Evolutionary conservation across 1,140 invertebrate genomes (phyloP).

Genomic region (Drosophila quadrilineata): DNA sequence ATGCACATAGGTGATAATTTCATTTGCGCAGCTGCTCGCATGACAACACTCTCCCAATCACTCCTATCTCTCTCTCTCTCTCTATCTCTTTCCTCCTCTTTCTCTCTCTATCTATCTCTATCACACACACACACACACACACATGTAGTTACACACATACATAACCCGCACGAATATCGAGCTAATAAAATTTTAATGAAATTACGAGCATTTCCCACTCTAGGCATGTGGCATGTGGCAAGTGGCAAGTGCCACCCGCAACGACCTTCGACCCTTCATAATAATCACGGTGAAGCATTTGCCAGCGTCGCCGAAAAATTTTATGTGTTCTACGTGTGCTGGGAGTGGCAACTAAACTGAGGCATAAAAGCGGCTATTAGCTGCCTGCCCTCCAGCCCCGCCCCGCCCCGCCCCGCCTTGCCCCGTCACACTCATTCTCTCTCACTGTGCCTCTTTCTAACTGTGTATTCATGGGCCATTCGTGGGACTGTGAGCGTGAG

Average conservation of each 20-base stretch:
- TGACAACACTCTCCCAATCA: conserved; percentile 46
- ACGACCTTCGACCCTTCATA: conserved; percentile 59
- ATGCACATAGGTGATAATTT: conserved; percentile 75
- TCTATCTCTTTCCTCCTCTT: neutral
- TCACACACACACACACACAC: conserved; percentile 1
- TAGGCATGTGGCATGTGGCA: conserved; percentile 13
- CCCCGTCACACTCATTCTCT: conserved; percentile 9
- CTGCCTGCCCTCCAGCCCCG: conserved; percentile 17
- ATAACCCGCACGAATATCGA: conserved; percentile 49
- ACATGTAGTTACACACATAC: conserved; percentile 3
- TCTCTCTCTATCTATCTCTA: neutral
- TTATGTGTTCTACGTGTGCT: conserved; percentile 67
- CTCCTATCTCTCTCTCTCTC: neutral
- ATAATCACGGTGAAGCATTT: conserved; percentile 61
- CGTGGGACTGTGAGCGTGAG: conserved; percentile 24
- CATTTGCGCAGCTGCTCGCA: conserved; percentile 58
- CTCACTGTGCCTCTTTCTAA: too few relatives aligned
- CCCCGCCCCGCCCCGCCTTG: neutral
- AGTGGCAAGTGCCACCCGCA: too few relatives aligned
- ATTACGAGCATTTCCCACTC: conserved; percentile 59
- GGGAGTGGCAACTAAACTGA: conserved; percentile 53
- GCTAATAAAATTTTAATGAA: conserved; percentile 80
- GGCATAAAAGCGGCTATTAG: conserved; percentile 74
- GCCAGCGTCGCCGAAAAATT: conserved; percentile 34
- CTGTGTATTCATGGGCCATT: conserved; percentile 47